A percentile compares a stretch with the other conserved stretches of the same genome.
These are phyloP conservation scores for Yponomeuta malinellus DNA, from an alignment of 2,888 invertebrate genomes.

Conservation along the genomic window DNA sequence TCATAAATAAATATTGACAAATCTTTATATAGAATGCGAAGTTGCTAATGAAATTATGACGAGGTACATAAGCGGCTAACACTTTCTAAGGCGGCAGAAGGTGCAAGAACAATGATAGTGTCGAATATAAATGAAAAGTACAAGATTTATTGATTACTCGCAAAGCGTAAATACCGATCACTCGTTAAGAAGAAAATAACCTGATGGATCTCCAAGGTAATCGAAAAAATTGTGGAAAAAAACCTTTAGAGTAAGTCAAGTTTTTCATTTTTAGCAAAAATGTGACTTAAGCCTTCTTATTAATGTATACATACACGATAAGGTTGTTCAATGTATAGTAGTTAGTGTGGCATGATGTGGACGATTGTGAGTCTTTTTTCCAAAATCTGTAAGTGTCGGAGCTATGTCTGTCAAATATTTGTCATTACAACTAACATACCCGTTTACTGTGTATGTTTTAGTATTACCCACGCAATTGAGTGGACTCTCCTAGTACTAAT, in stretches of 20 bases:
- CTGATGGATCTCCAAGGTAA: constrained; percentile 1
- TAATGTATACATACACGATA: constrained; percentile 2
- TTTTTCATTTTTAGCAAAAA: constrained; percentile 7
- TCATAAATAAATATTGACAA: too few relatives aligned
- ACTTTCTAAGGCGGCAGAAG: neutral
- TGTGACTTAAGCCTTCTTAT: constrained; percentile 12
- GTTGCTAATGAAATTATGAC: neutral
- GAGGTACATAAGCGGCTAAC: neutral
- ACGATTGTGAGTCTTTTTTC: neutral
- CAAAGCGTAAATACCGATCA: neutral
- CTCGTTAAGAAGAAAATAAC: neutral
- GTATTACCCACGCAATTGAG: too few relatives aligned
- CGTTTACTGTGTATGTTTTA: too few relatives aligned
- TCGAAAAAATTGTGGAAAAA: constrained; percentile 1
- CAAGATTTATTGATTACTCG: neutral
- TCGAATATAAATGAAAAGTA: constrained; percentile 1
- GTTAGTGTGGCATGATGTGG: neutral
- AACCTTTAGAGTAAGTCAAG: constrained; percentile 7
- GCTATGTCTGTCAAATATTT: neutral
- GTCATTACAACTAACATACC: neutral
- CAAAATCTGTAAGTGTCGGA: too few relatives aligned
- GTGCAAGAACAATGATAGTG: neutral
- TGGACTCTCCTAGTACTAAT: too few relatives aligned
- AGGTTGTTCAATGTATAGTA: constrained; percentile 1
- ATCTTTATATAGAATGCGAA: too few relatives aligned